Conservation (phyloP, 2,888 invertebrate species). For the Epsilonema sp. region DNA sequence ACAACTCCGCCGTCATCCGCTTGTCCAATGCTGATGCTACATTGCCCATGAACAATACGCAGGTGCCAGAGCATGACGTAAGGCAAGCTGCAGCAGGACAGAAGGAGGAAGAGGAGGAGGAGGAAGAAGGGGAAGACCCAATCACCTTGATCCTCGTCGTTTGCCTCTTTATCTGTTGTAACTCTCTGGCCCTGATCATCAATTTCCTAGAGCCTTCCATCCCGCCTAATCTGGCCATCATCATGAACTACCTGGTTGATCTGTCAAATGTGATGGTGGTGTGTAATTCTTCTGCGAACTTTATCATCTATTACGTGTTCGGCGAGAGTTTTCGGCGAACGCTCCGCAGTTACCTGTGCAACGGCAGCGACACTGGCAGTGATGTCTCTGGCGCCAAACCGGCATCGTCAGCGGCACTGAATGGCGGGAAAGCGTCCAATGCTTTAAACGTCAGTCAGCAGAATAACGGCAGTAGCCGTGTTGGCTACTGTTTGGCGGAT, state of each 20-base stretch:
- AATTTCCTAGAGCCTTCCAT: conserved; percentile 7
- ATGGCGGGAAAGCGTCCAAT: too few relatives aligned
- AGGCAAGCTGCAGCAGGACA: too few relatives aligned
- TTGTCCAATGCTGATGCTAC: too few relatives aligned
- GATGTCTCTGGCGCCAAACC: too few relatives aligned
- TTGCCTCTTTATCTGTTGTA: conserved; percentile 8
- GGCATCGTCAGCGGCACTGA: too few relatives aligned
- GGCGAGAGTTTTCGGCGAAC: conserved; percentile 4
- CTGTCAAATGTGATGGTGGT: conserved; percentile 10
- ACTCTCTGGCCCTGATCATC: conserved; percentile 7
- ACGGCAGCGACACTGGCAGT: too few relatives aligned
- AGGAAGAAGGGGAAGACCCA: background rate
- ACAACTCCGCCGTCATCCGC: too few relatives aligned
- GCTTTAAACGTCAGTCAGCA: too few relatives aligned
- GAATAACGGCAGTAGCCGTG: too few relatives aligned
- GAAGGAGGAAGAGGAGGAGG: too few relatives aligned
- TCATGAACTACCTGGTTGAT: conserved; percentile 9
- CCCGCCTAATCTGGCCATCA: background rate
- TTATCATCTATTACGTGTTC: conserved; percentile 9
- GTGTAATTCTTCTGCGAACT: conserved; percentile 7
- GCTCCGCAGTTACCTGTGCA: background rate
- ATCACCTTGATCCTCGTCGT: conserved; percentile 15
- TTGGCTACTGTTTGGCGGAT: too few relatives aligned
- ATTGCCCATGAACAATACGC: too few relatives aligned
- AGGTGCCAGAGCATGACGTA: background rate